Percentiles rank a stretch among this genome's conserved stretches.
Evolutionary conservation across 1,140 invertebrate species (phyloP).

Genomic region (Drosophila kanapiae): DNA sequence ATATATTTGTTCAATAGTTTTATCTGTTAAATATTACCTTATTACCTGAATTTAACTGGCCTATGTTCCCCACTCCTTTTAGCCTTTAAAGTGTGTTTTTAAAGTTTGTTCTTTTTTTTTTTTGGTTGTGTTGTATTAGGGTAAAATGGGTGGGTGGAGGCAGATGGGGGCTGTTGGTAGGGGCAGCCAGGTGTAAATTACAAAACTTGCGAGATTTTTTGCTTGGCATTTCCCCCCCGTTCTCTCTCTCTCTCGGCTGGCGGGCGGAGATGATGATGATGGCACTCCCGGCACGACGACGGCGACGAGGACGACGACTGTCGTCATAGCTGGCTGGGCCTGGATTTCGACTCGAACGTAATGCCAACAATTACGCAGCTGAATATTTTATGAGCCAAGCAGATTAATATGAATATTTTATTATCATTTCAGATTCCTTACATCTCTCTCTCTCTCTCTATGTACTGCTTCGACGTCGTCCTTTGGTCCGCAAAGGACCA

Average conservation of each 20-base stretch:
- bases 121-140: background rate
- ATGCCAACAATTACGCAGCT: conserved; percentile 83
- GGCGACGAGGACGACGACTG: conserved; percentile 20
- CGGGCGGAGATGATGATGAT: conserved; percentile 19
- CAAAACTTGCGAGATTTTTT: conserved; percentile 73
- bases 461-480: background rate
- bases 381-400: conserved; percentile 83
- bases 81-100: background rate
- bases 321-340: conserved; percentile 42
- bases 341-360: conserved; percentile 53
- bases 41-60: background rate
- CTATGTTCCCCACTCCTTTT: background rate
- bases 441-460: conserved; percentile 36
- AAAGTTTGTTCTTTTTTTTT: conserved; percentile 12
- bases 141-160: background rate
- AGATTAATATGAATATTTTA: conserved; percentile 85
- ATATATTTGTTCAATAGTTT: background rate
- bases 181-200: conserved; percentile 81
- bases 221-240: conserved; percentile 59
- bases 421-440: conserved; percentile 82
- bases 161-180: conserved; percentile 4
- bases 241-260: background rate
- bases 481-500: conserved; percentile 4
- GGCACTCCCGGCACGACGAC: conserved; percentile 35
- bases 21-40: background rate